Percentiles rank a stretch among this genome's conserved stretches.
Conservation (phyloP, 2,888 invertebrate genomes). For the Gryllus longicercus region DNA sequence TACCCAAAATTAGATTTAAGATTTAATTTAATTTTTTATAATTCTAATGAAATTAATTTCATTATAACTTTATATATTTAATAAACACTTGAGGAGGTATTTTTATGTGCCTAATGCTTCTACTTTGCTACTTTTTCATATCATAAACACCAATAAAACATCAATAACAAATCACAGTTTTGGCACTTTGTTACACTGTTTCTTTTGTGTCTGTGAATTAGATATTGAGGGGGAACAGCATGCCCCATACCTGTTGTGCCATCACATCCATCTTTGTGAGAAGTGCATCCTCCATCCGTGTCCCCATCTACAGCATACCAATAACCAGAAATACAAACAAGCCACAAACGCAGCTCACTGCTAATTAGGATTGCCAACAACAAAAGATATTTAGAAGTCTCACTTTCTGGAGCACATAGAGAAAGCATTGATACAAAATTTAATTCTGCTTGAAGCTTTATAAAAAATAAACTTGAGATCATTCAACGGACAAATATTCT, state of each 20-base stretch:
- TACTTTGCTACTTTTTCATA: background rate
- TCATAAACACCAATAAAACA: background rate
- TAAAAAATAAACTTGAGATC: too few relatives aligned
- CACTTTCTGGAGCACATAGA: too few relatives aligned
- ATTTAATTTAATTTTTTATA: too few relatives aligned
- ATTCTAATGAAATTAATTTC: too few relatives aligned
- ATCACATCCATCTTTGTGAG: slow-evolving; percentile 90
- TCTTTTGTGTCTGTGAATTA: background rate
- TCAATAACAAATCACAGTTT: background rate
- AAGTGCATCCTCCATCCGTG: slow-evolving; percentile 79
- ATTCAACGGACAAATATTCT: too few relatives aligned
- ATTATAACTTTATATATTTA: too few relatives aligned
- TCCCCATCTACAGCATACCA: slow-evolving; percentile 49
- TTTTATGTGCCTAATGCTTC: too few relatives aligned
- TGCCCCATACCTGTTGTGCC: slow-evolving; percentile 73
- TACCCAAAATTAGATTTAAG: too few relatives aligned
- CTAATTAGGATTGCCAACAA: background rate
- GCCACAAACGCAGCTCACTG: slow-evolving; percentile 30
- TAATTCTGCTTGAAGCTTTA: too few relatives aligned
- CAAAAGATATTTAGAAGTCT: too few relatives aligned
- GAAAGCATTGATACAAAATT: too few relatives aligned
- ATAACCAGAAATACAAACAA: slow-evolving; percentile 34
- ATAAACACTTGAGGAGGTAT: too few relatives aligned
- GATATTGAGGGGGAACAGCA: background rate
- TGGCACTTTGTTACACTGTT: background rate